A percentile compares a stretch with the other conserved stretches of the same genome.
phyloP scores from a whole-genome alignment of 2,113 vertebrate species.

The Sialia sialis region DNA sequence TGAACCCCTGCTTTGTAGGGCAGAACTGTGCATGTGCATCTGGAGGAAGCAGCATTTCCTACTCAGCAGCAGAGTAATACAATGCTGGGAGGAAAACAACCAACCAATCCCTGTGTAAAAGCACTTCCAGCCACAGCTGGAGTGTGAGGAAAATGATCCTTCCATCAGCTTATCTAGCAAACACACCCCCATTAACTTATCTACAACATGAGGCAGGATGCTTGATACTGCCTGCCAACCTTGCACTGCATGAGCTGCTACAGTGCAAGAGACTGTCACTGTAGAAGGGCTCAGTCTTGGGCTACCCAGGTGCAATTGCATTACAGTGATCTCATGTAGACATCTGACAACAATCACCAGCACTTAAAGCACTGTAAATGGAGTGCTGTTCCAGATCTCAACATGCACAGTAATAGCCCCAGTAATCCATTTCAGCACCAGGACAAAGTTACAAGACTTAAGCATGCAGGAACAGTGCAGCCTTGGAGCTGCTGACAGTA shows the following conservation, averaged over 20 bases:
- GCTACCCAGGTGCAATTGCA: neutral
- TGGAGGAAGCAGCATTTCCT: neutral
- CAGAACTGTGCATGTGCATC: rapidly evolving
- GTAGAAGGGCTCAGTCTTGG: rapidly evolving
- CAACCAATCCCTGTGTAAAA: too few relatives aligned
- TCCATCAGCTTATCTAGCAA: neutral
- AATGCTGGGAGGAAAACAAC: neutral
- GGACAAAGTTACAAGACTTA: neutral
- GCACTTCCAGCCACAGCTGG: neutral
- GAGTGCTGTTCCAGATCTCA: neutral
- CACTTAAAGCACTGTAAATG: rapidly evolving
- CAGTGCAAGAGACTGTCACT: too few relatives aligned
- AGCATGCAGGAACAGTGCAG: rapidly evolving
- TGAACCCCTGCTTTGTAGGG: rapidly evolving
- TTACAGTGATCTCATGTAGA: rapidly evolving
- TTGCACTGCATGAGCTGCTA: neutral
- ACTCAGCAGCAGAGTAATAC: rapidly evolving
- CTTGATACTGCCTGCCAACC: rapidly evolving
- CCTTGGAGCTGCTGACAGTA: neutral
- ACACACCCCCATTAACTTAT: neutral
- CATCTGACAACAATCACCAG: rapidly evolving
- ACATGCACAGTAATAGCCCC: rapidly evolving
- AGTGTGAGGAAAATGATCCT: rapidly evolving
- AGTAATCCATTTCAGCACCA: rapidly evolving
- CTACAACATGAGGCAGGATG: rapidly evolving